A percentile compares a stretch with the other conserved stretches of the same genome.
Conservation (phyloP, 2,888 invertebrate species). For the Agriotes lineatus region DNA sequence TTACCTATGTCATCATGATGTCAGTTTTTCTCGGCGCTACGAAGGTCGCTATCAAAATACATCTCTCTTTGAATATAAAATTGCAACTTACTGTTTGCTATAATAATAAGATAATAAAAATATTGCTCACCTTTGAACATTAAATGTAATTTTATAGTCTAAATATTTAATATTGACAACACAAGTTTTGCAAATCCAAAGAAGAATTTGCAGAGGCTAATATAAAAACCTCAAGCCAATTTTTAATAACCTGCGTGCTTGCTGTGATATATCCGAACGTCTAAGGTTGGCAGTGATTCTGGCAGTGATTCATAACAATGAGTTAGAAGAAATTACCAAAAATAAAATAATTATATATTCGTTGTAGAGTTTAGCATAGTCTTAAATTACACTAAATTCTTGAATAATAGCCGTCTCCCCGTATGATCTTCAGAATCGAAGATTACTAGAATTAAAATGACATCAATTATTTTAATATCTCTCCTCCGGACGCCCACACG, state of each 20-base stretch:
- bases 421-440: slow-evolving; percentile 47
- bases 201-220: too few relatives aligned
- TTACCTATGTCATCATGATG: too few relatives aligned
- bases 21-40: too few relatives aligned
- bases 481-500: slow-evolving; percentile 47
- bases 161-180: too few relatives aligned
- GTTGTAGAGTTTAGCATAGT: slow-evolving; percentile 44
- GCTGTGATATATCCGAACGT: neutral
- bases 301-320: slow-evolving; percentile 28
- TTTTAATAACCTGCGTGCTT: neutral
- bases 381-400: slow-evolving; percentile 49
- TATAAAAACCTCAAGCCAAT: too few relatives aligned
- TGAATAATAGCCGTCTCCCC: slow-evolving; percentile 45
- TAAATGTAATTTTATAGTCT: too few relatives aligned
- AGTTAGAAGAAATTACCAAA: slow-evolving; percentile 33
- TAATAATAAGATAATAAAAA: too few relatives aligned
- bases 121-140: too few relatives aligned
- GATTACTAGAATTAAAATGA: slow-evolving; percentile 55
- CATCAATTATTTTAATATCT: slow-evolving; percentile 54
- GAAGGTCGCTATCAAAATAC: too few relatives aligned
- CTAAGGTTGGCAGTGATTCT: neutral
- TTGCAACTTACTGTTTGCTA: too few relatives aligned
- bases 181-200: too few relatives aligned
- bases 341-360: slow-evolving; percentile 48
- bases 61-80: too few relatives aligned